Evolutionary conservation across 2,888 invertebrate genomes (phyloP).

Genomic region (Spilarctia lutea): DNA sequence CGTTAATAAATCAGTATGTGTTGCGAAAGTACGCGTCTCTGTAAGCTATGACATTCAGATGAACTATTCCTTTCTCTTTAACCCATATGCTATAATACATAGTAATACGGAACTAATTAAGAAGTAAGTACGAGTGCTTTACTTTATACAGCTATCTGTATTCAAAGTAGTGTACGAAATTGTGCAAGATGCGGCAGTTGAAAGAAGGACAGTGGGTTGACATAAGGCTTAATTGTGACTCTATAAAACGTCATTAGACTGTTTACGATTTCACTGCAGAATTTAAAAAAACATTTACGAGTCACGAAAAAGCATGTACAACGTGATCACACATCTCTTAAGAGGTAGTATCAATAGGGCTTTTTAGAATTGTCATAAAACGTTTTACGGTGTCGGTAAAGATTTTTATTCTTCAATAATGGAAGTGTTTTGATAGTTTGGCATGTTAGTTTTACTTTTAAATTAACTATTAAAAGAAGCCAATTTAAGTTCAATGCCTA

Average conservation of each 20-base stretch:
- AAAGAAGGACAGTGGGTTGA: conserved; percentile 48
- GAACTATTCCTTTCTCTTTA: conserved; percentile 29
- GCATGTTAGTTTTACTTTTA: neutral
- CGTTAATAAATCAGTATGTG: conserved; percentile 1
- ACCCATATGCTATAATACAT: conserved; percentile 22
- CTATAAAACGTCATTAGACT: conserved; percentile 32
- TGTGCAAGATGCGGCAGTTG: conserved; percentile 58
- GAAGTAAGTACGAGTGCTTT: conserved; percentile 37
- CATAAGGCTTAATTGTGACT: conserved; percentile 34
- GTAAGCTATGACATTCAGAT: conserved; percentile 10
- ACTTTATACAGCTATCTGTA: conserved; percentile 54
- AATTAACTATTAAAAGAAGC: neutral
- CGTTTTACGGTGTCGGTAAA: neutral
- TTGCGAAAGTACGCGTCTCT: conserved; percentile 1
- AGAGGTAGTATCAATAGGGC: neutral
- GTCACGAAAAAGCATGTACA: neutral
- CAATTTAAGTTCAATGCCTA: too few relatives aligned
- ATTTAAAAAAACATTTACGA: neutral
- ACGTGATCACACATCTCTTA: neutral
- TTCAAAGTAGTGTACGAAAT: conserved; percentile 50
- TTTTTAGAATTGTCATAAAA: neutral
- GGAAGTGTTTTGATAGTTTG: neutral
- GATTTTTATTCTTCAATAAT: neutral
- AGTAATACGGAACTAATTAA: conserved; percentile 55
- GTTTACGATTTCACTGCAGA: conserved; percentile 32